Conservation (phyloP, 2,113 vertebrate species). For the Perognathus longimembris region DNA sequence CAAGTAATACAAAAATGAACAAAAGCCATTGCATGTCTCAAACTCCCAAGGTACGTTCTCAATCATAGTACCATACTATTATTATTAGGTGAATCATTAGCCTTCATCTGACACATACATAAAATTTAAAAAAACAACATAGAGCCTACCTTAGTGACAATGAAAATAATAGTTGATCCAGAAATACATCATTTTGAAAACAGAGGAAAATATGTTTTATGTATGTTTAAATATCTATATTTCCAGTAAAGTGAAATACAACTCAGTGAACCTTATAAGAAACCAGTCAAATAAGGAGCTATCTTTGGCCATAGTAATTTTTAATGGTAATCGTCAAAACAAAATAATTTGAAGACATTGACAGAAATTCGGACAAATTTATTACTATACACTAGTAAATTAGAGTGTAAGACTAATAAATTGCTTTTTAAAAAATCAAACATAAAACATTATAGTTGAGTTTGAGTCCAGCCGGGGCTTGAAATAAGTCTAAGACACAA, state of each 20-base stretch:
- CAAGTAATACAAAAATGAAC: neutral
- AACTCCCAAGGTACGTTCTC: neutral
- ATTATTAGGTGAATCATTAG: neutral
- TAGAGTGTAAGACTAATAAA: neutral
- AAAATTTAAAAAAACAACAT: neutral
- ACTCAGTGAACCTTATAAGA: neutral
- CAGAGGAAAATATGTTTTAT: neutral
- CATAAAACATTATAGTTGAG: neutral
- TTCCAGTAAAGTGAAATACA: neutral
- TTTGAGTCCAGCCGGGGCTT: too few relatives aligned
- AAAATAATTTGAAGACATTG: neutral
- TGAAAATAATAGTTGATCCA: conserved; percentile 19
- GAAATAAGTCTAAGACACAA: neutral
- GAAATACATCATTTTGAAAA: neutral
- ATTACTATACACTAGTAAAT: neutral
- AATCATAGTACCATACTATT: neutral
- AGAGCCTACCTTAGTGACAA: neutral
- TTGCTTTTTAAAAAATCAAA: conserved; percentile 26
- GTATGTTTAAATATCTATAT: neutral
- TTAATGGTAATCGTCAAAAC: neutral
- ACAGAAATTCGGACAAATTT: conserved; percentile 13
- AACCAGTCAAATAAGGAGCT: neutral
- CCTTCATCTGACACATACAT: conserved; percentile 5
- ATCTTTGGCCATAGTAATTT: neutral
- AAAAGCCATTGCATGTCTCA: neutral